Conservation (phyloP, 2,797 vertebrate genomes). For the Sebastes wilsoni region DNA sequence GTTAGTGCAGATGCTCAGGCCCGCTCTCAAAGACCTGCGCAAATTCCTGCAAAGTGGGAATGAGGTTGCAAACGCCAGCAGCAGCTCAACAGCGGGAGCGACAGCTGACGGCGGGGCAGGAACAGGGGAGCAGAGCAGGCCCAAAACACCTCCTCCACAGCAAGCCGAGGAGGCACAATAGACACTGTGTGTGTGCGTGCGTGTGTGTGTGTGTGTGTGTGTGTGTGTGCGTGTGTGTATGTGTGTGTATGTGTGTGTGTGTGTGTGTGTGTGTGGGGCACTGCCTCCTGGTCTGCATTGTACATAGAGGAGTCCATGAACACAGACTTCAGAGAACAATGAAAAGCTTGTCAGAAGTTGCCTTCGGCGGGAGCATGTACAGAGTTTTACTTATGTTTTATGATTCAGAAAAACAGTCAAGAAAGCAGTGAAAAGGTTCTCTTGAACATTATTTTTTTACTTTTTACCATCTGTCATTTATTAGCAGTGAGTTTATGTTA, state of each 20-base stretch:
- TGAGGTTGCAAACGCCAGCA: conserved; percentile 65
- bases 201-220: conserved; percentile 14
- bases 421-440: neutral
- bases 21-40: conserved; percentile 93
- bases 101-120: conserved; percentile 26
- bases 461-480: neutral
- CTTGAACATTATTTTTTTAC: neutral
- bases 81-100: conserved; percentile 62
- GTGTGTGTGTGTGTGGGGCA: too few relatives aligned
- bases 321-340: conserved; percentile 7
- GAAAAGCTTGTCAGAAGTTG: conserved; percentile 16
- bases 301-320: conserved; percentile 5
- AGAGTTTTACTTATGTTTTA: conserved; percentile 23
- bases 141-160: conserved; percentile 58
- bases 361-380: conserved; percentile 37
- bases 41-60: conserved; percentile 90
- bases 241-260: neutral
- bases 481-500: neutral
- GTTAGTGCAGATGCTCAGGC: conserved; percentile 93
- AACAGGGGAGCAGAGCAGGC: conserved; percentile 55
- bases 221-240: neutral
- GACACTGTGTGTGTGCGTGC: neutral
- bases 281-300: neutral
- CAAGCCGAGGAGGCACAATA: conserved; percentile 69
- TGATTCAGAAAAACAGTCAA: neutral